phyloP scores from a whole-genome alignment of 2,888 invertebrate genomes.

The Agelastica alni region DNA sequence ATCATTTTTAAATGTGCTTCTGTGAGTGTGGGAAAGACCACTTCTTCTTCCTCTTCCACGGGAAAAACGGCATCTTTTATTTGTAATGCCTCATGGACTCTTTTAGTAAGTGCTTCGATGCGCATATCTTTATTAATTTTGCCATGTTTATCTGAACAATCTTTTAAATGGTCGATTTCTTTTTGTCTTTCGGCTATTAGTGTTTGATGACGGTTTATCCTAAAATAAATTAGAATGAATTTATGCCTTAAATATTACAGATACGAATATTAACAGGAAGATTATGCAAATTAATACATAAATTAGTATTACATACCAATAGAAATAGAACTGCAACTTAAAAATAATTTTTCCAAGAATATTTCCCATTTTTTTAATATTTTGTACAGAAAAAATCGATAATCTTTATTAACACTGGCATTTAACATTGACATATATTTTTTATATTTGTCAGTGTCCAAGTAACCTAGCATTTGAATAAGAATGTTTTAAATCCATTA shows the following conservation, averaged over 20 bases:
- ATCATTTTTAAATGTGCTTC: conserved; percentile 67
- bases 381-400: not conserved
- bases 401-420: no score
- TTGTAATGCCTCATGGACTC: conserved; percentile 54
- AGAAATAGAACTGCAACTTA: not conserved
- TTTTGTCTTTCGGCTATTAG: conserved; percentile 44
- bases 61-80: conserved; percentile 59
- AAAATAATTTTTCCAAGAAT: not conserved
- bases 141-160: conserved; percentile 43
- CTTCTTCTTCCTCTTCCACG: conserved; percentile 58
- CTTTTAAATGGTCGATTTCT: conserved; percentile 50
- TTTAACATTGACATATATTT: no score
- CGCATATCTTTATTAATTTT: conserved; percentile 51
- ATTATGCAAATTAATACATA: conserved; percentile 11
- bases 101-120: conserved; percentile 51
- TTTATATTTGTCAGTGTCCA: no score
- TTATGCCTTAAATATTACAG: no score
- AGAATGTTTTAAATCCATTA: no score
- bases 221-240: conserved; percentile 34
- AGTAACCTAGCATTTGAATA: no score
- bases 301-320: not conserved
- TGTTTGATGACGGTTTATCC: conserved; percentile 46
- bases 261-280: conserved; percentile 7
- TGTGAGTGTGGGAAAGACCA: conserved; percentile 67
- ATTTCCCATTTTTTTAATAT: conserved; percentile 4